Evolutionary conservation across 1,140 invertebrate genomes (phyloP).

Genomic region (Drosophila pseudoananassae): DNA sequence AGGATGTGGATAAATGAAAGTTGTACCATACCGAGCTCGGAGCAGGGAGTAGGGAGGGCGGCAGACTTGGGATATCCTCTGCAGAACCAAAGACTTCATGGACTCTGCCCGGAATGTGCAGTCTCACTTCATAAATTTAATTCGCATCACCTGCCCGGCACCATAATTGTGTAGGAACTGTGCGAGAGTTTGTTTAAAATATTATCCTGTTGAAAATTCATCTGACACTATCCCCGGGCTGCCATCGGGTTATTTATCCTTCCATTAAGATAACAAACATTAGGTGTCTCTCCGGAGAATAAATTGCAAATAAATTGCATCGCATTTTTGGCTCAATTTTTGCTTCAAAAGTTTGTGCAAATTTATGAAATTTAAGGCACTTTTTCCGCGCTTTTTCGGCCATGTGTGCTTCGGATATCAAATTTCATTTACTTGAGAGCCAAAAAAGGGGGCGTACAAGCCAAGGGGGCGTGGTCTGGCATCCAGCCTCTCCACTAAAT

Average conservation of each 20-base stretch:
- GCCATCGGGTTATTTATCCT: conserved; percentile 8
- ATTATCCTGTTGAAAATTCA: conserved; percentile 13
- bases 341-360: not conserved
- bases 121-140: conserved; percentile 29
- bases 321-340: too few relatives aligned
- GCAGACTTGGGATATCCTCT: not conserved
- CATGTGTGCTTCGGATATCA: conserved; percentile 14
- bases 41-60: not conserved
- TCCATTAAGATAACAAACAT: conserved; percentile 22
- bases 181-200: not conserved
- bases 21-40: too few relatives aligned
- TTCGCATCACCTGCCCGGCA: not conserved
- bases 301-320: not conserved
- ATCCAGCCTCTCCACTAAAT: conserved; percentile 10
- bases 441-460: not conserved
- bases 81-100: not conserved
- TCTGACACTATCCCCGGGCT: conserved; percentile 20
- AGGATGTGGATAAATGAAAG: conserved; percentile 6
- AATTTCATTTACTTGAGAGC: conserved; percentile 34
- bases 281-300: conserved; percentile 1
- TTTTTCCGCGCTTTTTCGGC: conserved; percentile 21
- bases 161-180: not conserved
- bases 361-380: not conserved
- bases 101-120: not conserved
- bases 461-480: not conserved